Evolutionary conservation across 2,113 vertebrate species (phyloP).

Genomic region (Serilophus lunatus): DNA sequence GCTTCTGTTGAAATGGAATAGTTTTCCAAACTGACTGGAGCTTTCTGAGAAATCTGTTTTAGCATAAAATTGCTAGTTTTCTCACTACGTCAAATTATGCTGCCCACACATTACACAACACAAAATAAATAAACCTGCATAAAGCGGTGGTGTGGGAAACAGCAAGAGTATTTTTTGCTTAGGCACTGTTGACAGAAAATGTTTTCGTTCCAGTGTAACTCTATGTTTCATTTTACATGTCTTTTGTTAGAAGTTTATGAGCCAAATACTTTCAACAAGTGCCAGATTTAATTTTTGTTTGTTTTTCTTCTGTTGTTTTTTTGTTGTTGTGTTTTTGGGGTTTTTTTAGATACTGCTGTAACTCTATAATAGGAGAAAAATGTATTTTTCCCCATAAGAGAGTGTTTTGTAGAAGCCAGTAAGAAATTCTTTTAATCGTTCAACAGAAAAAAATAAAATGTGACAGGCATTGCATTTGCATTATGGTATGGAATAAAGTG

Average conservation of each 20-base stretch:
- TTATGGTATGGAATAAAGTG: slow-evolving; percentile 48
- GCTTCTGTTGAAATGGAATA: neutral
- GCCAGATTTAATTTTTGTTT: neutral
- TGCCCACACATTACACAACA: neutral
- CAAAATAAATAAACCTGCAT: neutral
- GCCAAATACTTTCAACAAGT: slow-evolving; percentile 24
- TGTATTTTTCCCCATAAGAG: neutral
- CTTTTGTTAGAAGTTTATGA: neutral
- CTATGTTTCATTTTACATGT: neutral
- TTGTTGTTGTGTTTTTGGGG: neutral
- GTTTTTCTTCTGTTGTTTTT: neutral
- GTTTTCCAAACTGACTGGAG: neutral
- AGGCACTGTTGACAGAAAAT: neutral
- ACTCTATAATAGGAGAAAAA: neutral
- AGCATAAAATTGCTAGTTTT: slow-evolving; percentile 25
- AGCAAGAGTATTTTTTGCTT: neutral
- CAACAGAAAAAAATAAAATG: neutral
- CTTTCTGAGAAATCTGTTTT: neutral
- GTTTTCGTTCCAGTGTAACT: neutral
- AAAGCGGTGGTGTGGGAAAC: neutral
- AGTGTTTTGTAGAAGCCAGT: neutral
- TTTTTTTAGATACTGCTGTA: neutral
- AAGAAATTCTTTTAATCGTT: neutral
- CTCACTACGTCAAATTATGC: neutral
- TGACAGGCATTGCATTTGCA: neutral